Evolutionary conservation across 2,113 vertebrate genomes (phyloP), one percentile per base, ranked within the genome.

Genomic region (Trochalopteron elliotii): DNA sequence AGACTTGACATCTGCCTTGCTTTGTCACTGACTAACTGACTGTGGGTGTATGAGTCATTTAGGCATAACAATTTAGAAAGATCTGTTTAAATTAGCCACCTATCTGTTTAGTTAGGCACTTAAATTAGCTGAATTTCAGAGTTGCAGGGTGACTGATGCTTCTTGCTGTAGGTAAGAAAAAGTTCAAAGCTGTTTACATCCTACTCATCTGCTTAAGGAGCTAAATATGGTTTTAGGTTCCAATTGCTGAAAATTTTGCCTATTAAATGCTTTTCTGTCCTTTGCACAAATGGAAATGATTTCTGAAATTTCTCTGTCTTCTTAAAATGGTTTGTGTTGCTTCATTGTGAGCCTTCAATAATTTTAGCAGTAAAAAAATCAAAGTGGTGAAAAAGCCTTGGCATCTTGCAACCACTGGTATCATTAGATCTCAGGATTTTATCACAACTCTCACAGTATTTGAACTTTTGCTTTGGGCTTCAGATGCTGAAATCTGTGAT

Each of bases 1-100:
- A 94, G 81, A 57, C 61, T 95, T 85, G 91, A 94, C 81, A 87
- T 96, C 83, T 96, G 91, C 84, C 67, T 86, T 28, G 31, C 71
- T 91, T 89, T 93, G 74, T 76, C 94, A 90, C 70, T 89, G 67
- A 69, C n/a, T 92, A 53, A 79, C 61, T 91, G 89, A 16, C 45
- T 14, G 15, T 90, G 90, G 87, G 82, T 13, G 28, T 61, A 9
- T 77, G 90, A 96, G 70, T 91, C 75, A 80, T 90, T 90, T 88
- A 87, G 39, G 50, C 57, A 31, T 42, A 91, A 68, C 30, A 85
- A 65, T 95, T 93, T 69, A 44, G 63, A 94, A 39, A 81, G 42
- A 72, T 22, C n/a, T 94, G 39, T 85, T 94, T 83, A 83, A 96
- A 80, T 94, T 59, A 94, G 78, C 35, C 65, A 72, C 39, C 53